phyloP scores from a whole-genome alignment of 53 echinoderm and acorn worm species.

The Holothuria leucospilota region DNA sequence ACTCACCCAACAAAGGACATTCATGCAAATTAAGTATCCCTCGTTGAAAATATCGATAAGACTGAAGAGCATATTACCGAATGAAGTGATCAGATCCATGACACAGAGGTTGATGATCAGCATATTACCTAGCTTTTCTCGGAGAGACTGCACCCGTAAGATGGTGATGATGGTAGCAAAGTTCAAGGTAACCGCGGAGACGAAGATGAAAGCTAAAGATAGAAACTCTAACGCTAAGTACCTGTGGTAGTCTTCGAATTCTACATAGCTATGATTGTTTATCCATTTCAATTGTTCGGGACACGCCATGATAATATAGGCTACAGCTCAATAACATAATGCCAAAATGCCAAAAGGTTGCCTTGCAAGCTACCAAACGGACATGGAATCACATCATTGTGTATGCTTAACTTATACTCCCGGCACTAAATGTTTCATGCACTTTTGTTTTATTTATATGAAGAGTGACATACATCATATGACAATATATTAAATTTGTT shows the following conservation, averaged over 20 bases:
- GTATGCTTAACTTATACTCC: too few species aligned
- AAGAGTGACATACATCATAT: too few species aligned
- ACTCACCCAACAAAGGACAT: slow-evolving; percentile 13
- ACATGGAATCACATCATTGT: too few species aligned
- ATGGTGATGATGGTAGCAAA: background rate
- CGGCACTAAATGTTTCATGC: too few species aligned
- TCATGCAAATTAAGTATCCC: slow-evolving; percentile 1
- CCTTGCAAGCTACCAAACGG: too few species aligned
- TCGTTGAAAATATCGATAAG: slow-evolving; percentile 20
- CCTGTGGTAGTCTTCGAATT: background rate
- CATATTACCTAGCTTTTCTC: background rate
- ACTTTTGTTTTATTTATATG: too few species aligned
- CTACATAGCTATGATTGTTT: too few species aligned
- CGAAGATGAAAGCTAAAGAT: slow-evolving; percentile 3
- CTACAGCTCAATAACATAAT: too few species aligned
- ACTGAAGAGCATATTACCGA: slow-evolving; percentile 36
- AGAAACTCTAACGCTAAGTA: background rate
- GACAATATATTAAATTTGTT: too few species aligned
- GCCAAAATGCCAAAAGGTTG: too few species aligned
- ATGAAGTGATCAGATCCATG: slow-evolving; percentile 17
- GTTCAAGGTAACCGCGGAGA: background rate
- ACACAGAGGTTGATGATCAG: slow-evolving; percentile 25
- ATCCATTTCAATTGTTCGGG: too few species aligned
- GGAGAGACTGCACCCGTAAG: background rate
- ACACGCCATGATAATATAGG: too few species aligned